Percentiles rank a stretch among this genome's conserved stretches.
phyloP scores from a whole-genome alignment of 2,888 invertebrate species.

The Proisotoma minuta region DNA sequence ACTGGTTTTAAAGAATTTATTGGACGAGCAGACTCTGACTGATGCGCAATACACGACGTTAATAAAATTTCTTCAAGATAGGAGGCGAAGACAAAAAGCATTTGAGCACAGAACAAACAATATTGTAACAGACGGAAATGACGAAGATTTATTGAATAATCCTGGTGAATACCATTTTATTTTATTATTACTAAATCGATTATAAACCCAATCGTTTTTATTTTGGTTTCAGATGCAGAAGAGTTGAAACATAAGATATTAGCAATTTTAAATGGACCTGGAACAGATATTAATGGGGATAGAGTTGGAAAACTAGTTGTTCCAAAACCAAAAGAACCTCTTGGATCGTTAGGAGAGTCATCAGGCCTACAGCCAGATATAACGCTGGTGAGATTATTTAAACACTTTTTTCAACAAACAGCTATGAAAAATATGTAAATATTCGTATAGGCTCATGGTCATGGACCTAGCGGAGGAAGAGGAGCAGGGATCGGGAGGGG shows the following conservation, averaged over 20 bases:
- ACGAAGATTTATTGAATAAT: conserved; percentile 15
- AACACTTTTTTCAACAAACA: no score
- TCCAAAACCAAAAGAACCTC: conserved; percentile 3
- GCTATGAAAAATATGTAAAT: no score
- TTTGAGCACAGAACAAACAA: conserved; percentile 36
- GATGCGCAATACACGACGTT: conserved; percentile 24
- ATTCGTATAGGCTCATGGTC: no score
- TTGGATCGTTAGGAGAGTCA: not conserved
- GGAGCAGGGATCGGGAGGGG: no score
- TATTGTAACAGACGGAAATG: conserved; percentile 15
- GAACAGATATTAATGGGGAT: conserved; percentile 1
- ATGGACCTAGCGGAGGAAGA: no score
- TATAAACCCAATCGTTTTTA: conserved; percentile 2
- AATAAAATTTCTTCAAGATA: conserved; percentile 28
- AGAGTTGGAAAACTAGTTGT: not conserved
- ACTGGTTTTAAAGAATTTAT: conserved; percentile 14
- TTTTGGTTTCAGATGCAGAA: conserved; percentile 20
- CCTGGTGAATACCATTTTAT: conserved; percentile 7
- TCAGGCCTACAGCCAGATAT: no score
- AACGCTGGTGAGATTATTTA: no score
- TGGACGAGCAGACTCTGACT: conserved; percentile 21
- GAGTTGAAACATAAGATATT: conserved; percentile 30
- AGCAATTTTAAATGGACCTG: conserved; percentile 16
- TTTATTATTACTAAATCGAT: not conserved
- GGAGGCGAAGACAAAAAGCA: conserved; percentile 20